These are phyloP conservation scores for Falco naumanni DNA, from an alignment of 2,797 vertebrate species.

Conservation along the genomic window DNA sequence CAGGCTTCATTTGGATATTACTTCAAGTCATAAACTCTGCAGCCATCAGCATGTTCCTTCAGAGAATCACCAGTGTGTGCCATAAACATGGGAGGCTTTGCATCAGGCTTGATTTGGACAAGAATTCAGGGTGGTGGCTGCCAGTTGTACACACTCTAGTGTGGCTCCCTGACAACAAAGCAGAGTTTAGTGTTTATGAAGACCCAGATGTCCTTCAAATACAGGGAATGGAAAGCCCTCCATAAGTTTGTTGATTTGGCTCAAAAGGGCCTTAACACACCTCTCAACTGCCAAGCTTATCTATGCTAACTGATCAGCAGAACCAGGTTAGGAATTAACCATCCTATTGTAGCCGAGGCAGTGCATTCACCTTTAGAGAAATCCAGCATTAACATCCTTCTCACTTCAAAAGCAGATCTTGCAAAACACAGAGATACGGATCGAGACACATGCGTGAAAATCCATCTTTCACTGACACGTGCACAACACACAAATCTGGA, in stretches of 20 bases:
- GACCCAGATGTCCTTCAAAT: background rate
- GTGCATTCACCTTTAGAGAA: background rate
- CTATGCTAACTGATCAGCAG: background rate
- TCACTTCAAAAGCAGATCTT: background rate
- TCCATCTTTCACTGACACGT: background rate
- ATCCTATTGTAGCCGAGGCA: background rate
- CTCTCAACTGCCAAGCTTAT: background rate
- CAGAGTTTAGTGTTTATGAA: background rate
- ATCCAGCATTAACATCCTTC: background rate
- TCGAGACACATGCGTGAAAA: background rate
- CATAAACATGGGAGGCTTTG: background rate
- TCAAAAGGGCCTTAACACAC: background rate
- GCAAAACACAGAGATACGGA: background rate
- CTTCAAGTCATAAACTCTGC: background rate
- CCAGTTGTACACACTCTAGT: background rate
- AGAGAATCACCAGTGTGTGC: background rate
- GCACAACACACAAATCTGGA: background rate
- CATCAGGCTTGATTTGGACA: background rate
- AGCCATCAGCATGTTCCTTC: background rate
- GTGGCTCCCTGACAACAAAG: background rate
- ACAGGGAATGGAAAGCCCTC: background rate
- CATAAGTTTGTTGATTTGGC: background rate
- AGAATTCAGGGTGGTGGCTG: background rate
- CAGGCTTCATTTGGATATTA: background rate
- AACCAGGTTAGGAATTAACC: slow-evolving; percentile 51